phyloP scores from a whole-genome alignment of 2,797 vertebrate species.

The Sebastes matsubarae region DNA sequence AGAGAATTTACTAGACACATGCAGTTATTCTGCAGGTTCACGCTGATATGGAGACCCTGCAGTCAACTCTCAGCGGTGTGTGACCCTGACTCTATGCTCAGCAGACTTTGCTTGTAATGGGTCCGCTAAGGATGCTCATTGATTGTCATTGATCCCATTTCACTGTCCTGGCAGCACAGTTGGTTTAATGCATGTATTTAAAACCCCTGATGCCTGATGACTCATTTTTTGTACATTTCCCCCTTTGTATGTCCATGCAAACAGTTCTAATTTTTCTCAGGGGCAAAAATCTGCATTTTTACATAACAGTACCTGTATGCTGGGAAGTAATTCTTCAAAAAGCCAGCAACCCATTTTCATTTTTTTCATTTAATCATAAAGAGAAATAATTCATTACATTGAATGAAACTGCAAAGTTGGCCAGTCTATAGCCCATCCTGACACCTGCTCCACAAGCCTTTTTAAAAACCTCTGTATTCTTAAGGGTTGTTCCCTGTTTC shows the following conservation, averaged over 20 bases:
- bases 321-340: background rate
- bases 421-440: background rate
- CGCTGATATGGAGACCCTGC: background rate
- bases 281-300: background rate
- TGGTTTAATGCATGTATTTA: background rate
- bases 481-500: background rate
- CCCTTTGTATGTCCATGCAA: background rate
- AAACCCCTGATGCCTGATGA: background rate
- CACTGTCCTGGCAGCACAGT: background rate
- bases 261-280: background rate
- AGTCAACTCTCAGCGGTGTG: conserved; percentile 12
- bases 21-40: conserved; percentile 14
- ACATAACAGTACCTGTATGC: background rate
- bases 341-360: background rate
- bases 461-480: background rate
- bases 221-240: background rate
- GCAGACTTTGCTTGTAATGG: conserved; percentile 6
- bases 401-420: background rate
- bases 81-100: conserved; percentile 20
- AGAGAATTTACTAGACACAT: conserved; percentile 2
- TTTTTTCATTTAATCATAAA: background rate
- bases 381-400: background rate
- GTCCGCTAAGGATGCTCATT: background rate
- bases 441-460: background rate
- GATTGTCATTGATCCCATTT: background rate